Evolutionary conservation across 2,113 vertebrate genomes (phyloP).

Genomic region (Corynorhinus townsendii): DNA sequence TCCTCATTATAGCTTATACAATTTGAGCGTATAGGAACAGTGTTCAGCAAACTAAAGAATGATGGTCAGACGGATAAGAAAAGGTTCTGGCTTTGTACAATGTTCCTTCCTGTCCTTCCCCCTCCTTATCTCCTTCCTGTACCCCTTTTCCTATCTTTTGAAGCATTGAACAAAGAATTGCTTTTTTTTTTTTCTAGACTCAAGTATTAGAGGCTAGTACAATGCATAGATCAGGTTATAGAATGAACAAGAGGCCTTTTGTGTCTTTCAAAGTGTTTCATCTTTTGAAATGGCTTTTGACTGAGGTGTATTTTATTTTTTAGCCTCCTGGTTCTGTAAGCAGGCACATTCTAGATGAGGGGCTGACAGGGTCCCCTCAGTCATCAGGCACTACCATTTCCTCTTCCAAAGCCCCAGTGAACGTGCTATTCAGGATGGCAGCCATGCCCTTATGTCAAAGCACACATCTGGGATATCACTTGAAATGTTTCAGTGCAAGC

Average conservation of each 20-base stretch:
- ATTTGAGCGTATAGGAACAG: not conserved
- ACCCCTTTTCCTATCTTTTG: not conserved
- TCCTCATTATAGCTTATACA: not conserved
- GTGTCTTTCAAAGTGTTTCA: not conserved
- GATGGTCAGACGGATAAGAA: not conserved
- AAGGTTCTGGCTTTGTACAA: not conserved
- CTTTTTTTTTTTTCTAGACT: not conserved
- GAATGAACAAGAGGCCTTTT: not conserved
- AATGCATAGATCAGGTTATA: not conserved
- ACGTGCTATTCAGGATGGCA: not conserved
- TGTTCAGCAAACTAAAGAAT: not conserved
- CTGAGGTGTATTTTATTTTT: not conserved
- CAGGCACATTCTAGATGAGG: not conserved
- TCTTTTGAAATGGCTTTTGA: not conserved
- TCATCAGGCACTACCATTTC: not conserved
- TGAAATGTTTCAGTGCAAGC: not conserved
- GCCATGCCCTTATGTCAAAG: not conserved
- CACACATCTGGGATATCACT: not conserved
- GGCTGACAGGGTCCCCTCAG: not conserved
- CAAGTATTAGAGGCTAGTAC: not conserved
- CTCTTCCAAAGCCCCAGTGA: not conserved
- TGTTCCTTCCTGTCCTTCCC: not conserved
- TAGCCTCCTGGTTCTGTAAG: not conserved
- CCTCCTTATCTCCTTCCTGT: not conserved
- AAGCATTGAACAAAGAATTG: conserved; percentile 1